Conservation (phyloP, 2,113 vertebrate genomes). For the Phalacrocorax carbo region DNA sequence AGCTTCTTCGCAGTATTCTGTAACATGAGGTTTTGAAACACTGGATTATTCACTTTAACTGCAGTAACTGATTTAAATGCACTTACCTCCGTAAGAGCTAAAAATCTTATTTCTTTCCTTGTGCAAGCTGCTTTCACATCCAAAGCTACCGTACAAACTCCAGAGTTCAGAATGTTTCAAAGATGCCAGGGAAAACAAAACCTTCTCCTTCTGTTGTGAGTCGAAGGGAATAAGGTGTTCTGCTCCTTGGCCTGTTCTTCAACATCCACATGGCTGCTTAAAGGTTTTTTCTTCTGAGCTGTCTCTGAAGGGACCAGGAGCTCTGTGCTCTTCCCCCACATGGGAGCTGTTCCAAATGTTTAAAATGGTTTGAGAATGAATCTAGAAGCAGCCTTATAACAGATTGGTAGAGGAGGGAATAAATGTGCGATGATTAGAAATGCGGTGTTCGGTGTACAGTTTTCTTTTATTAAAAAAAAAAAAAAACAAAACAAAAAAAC, state of each 20-base stretch:
- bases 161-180: neutral
- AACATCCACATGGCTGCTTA: neutral
- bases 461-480: neutral
- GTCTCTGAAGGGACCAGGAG: neutral
- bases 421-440: conserved; percentile 4
- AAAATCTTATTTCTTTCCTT: neutral
- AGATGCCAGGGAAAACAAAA: neutral
- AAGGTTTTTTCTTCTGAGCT: neutral
- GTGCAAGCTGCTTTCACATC: neutral
- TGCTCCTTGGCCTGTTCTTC: neutral
- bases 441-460: neutral
- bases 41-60: neutral
- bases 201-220: neutral
- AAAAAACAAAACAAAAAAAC: no score
- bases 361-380: neutral
- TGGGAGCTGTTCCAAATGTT: neutral
- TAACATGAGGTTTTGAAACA: neutral
- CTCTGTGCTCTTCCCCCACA: neutral
- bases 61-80: neutral
- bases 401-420: neutral
- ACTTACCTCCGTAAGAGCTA: neutral
- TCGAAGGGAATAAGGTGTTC: neutral
- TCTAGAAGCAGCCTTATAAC: neutral
- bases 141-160: neutral
- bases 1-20: neutral